phyloP scores from a whole-genome alignment of 2,797 vertebrate genomes.

The Neosilurus mollespiculum region DNA sequence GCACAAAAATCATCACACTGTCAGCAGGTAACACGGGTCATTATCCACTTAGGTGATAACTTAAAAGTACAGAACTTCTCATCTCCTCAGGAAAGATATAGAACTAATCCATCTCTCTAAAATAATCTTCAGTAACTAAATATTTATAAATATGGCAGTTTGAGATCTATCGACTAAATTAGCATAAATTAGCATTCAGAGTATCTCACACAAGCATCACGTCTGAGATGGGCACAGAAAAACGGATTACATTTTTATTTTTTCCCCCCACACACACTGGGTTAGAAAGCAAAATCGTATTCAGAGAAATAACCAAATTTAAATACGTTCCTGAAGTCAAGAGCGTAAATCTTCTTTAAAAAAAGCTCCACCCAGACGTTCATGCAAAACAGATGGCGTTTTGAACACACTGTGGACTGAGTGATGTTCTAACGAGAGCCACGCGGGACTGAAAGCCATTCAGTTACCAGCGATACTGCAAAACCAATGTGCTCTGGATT shows the following conservation, averaged over 20 bases:
- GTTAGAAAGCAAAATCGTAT: slow-evolving; percentile 1
- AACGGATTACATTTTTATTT: background rate
- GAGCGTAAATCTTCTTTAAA: background rate
- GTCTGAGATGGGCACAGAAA: background rate
- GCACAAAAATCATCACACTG: background rate
- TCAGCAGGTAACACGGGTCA: background rate
- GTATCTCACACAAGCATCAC: background rate
- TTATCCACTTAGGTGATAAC: background rate
- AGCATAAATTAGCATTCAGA: slow-evolving; percentile 3
- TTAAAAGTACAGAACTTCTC: background rate
- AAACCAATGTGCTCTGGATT: background rate
- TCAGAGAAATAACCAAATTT: background rate
- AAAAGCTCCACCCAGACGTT: background rate
- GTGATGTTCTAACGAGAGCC: background rate
- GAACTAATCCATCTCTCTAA: background rate
- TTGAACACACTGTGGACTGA: background rate
- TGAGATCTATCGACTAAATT: background rate
- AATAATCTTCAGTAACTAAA: slow-evolving; percentile 14
- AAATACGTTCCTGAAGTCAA: background rate
- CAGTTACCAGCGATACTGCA: background rate
- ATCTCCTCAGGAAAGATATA: background rate
- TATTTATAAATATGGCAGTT: background rate
- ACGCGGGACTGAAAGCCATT: background rate
- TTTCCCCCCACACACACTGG: background rate
- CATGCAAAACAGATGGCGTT: background rate